Conservation (phyloP, 1,140 invertebrate genomes). For the Drosophila nannoptera region DNA sequence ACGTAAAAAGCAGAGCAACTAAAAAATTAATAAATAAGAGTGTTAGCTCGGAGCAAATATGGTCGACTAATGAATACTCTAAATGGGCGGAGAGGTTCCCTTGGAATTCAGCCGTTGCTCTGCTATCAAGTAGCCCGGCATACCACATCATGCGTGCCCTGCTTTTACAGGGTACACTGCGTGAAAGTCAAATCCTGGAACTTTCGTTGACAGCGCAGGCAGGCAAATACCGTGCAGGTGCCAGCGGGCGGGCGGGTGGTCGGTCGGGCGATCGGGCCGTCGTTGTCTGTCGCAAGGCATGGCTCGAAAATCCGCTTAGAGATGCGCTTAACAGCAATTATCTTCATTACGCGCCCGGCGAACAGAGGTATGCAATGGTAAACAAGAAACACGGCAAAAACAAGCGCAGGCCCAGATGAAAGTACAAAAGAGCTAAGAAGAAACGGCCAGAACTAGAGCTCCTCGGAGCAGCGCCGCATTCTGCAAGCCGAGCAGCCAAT, state of each 20-base stretch:
- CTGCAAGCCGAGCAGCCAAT: no score
- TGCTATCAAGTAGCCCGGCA: no score
- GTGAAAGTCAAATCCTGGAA: conserved; percentile 37
- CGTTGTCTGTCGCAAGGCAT: conserved; percentile 13
- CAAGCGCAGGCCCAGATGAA: neutral
- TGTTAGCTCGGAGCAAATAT: neutral
- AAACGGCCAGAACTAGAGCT: neutral
- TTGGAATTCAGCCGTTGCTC: no score
- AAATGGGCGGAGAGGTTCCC: neutral
- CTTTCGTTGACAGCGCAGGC: conserved; percentile 30
- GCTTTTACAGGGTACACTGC: conserved; percentile 11
- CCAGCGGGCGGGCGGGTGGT: neutral
- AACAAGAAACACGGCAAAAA: conserved; percentile 36
- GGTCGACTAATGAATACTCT: conserved; percentile 9
- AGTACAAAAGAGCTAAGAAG: neutral
- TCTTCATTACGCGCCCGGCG: conserved; percentile 69
- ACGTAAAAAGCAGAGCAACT: conserved; percentile 27
- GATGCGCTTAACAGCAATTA: conserved; percentile 75
- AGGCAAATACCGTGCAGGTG: conserved; percentile 13
- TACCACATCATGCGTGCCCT: neutral
- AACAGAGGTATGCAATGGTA: conserved; percentile 65
- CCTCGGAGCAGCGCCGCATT: no score
- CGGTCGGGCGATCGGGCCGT: neutral
- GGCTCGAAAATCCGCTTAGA: conserved; percentile 65
- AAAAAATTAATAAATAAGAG: conserved; percentile 35